Evolutionary conservation across 2,888 invertebrate species (phyloP).

Genomic region (Dryococelus australis): DNA sequence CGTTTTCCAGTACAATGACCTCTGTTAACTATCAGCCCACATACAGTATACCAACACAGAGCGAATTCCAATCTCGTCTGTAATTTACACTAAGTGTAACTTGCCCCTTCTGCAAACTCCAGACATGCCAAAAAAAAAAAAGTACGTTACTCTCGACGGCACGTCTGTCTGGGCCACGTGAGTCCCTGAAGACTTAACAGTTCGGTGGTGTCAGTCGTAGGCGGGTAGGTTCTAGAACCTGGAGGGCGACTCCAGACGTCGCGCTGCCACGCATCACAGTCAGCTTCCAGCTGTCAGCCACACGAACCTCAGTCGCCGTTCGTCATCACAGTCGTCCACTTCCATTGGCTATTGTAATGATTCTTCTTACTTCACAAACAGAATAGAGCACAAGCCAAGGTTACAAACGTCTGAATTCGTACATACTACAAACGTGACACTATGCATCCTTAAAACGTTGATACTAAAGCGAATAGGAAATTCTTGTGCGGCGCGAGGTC

Average conservation of each 20-base stretch:
- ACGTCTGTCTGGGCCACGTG: not conserved
- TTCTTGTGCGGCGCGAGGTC: no score
- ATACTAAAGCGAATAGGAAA: no score
- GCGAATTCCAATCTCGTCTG: not conserved
- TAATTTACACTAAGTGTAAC: not conserved
- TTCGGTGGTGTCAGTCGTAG: not conserved
- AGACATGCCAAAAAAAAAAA: not conserved
- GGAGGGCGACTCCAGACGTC: not conserved
- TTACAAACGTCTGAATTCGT: not conserved
- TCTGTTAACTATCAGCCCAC: not conserved
- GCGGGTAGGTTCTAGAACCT: not conserved
- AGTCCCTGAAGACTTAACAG: not conserved
- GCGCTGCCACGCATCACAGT: not conserved
- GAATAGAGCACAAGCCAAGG: conserved; percentile 26
- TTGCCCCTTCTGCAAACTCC: not conserved
- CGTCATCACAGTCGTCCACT: conserved; percentile 47
- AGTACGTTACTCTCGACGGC: not conserved
- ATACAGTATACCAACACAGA: not conserved
- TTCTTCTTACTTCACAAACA: conserved; percentile 45
- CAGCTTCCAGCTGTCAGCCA: not conserved
- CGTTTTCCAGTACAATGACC: not conserved
- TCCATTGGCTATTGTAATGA: conserved; percentile 47
- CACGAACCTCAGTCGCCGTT: conserved; percentile 43
- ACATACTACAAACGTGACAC: not conserved
- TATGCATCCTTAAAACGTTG: not conserved